Evolutionary conservation across 2,797 vertebrate species (phyloP).

Genomic region (Ciconia nigra): DNA sequence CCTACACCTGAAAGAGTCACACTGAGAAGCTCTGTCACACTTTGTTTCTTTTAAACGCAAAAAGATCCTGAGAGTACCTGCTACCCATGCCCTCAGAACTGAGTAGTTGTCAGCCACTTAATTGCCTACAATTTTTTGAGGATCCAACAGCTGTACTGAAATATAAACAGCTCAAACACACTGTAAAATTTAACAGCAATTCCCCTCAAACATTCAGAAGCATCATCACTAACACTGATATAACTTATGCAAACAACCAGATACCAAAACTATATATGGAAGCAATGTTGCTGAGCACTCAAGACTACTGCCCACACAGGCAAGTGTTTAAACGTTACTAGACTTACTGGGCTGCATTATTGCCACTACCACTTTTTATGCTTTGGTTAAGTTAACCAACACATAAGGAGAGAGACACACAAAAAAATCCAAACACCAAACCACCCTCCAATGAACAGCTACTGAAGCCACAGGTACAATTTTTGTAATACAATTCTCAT

Average conservation of each 20-base stretch:
- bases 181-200: background rate
- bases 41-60: slow-evolving; percentile 5
- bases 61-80: background rate
- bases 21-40: background rate
- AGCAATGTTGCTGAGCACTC: background rate
- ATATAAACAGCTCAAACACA: background rate
- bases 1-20: background rate
- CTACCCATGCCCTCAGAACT: background rate
- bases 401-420: background rate
- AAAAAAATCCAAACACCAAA: background rate
- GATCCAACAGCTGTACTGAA: background rate
- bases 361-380: background rate
- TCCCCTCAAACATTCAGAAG: background rate
- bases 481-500: background rate
- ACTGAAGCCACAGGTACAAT: background rate
- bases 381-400: background rate
- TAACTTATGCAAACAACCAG: background rate
- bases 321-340: background rate
- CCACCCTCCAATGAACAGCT: background rate
- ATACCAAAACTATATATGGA: background rate
- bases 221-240: background rate
- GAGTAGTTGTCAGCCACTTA: background rate
- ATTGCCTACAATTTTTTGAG: background rate
- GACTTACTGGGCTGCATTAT: background rate
- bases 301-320: background rate